Evolutionary conservation across 2,797 vertebrate genomes (phyloP).

Genomic region (Typhlichthys eigenmanni): DNA sequence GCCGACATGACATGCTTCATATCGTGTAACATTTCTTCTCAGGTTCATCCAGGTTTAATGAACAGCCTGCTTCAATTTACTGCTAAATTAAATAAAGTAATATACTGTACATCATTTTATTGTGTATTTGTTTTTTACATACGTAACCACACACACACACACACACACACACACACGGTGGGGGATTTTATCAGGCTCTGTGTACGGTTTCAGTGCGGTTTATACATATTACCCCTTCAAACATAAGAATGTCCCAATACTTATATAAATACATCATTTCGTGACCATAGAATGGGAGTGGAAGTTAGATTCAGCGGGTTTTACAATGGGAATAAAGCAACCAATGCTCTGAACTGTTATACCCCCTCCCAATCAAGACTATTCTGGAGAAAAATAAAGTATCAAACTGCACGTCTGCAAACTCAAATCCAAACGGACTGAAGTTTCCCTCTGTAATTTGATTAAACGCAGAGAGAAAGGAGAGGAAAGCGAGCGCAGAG

Average conservation of each 20-base stretch:
- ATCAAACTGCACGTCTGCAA: slow-evolving; percentile 60
- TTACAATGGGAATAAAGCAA: slow-evolving; percentile 35
- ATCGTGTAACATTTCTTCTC: neutral
- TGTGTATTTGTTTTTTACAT: too few relatives aligned
- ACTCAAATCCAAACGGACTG: slow-evolving; percentile 57
- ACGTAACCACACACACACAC: too few relatives aligned
- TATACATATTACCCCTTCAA: slow-evolving; percentile 27
- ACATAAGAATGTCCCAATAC: slow-evolving; percentile 35
- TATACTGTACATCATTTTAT: too few relatives aligned
- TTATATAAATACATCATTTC: slow-evolving; percentile 34
- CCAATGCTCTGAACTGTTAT: slow-evolving; percentile 27
- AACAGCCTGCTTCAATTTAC: too few relatives aligned
- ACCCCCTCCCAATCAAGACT: slow-evolving; percentile 41
- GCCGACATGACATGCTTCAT: slow-evolving; percentile 13
- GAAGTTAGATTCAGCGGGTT: slow-evolving; percentile 25
- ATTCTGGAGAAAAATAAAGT: slow-evolving; percentile 49
- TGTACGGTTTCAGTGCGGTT: slow-evolving; percentile 20
- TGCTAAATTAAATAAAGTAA: too few relatives aligned
- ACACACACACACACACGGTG: too few relatives aligned
- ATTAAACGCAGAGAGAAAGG: slow-evolving; percentile 78
- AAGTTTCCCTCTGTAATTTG: slow-evolving; percentile 83
- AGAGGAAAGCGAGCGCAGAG: slow-evolving; percentile 65
- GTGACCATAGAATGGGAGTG: slow-evolving; percentile 33
- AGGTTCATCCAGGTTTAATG: too few relatives aligned
- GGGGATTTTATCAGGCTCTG: slow-evolving; percentile 18